phyloP scores from a whole-genome alignment of 2,888 invertebrate species.

The Lepidocyrtinus sp. region DNA sequence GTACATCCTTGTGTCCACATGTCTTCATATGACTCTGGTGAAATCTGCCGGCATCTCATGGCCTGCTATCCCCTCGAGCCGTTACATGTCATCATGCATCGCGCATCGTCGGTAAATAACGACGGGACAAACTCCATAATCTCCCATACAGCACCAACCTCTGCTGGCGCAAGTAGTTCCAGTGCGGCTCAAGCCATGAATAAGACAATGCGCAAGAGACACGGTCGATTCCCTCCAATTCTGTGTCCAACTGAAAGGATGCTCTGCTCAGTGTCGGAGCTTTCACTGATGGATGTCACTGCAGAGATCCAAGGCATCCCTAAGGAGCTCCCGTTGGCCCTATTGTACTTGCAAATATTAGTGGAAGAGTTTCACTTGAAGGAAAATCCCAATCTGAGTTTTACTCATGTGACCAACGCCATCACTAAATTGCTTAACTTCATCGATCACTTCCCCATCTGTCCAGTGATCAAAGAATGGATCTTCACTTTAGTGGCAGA shows the following conservation, averaged over 20 bases:
- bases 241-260: slow-evolving; percentile 72
- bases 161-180: not conserved
- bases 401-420: slow-evolving; percentile 18
- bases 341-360: slow-evolving; percentile 69
- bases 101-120: slow-evolving; percentile 1
- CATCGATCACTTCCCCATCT: slow-evolving; percentile 27
- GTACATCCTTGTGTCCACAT: slow-evolving; percentile 52
- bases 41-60: slow-evolving; percentile 37
- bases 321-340: slow-evolving; percentile 72
- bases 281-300: slow-evolving; percentile 65
- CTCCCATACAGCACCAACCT: slow-evolving; percentile 20
- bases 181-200: slow-evolving; percentile 16
- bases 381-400: not conserved
- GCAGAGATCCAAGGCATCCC: slow-evolving; percentile 72
- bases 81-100: slow-evolving; percentile 34
- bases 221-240: slow-evolving; percentile 69
- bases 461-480: slow-evolving; percentile 57
- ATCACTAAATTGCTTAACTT: slow-evolving; percentile 31
- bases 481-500: slow-evolving; percentile 38
- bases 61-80: slow-evolving; percentile 54
- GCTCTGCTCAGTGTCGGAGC: slow-evolving; percentile 71
- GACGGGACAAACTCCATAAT: slow-evolving; percentile 9
- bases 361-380: slow-evolving; percentile 23
- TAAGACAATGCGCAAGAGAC: slow-evolving; percentile 38
- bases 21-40: slow-evolving; percentile 36